Evolutionary conservation across 2,888 invertebrate species (phyloP), one percentile per base, ranked within the genome.

Genomic region (Antheraea assamensis): DNA sequence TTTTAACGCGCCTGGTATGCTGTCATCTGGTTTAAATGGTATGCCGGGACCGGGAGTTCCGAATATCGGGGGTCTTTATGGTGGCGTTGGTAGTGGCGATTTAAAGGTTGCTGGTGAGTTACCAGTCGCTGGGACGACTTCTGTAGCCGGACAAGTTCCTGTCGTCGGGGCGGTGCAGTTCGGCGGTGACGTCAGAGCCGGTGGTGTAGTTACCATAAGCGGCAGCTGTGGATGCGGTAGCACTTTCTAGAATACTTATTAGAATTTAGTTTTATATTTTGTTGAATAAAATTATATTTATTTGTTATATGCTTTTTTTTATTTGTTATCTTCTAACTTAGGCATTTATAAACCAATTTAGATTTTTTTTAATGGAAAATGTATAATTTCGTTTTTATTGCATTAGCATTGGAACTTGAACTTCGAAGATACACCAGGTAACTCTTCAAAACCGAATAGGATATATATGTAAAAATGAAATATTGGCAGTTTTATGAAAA

Each of bases 111-210:
- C 74, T 27, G 87, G 85, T 58, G 80, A 84, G 72, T 68, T 87
- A 74, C 78, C 78, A 27, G 82, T 82, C 17, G 76, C 75, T n/a
- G 87, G 86, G 35, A 74, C 76, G 72, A 83, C 86, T 27, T 71
- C 76, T 24, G 80, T 87, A 58, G 77, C 78, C 55, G 87, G 87
- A 49, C 79, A 81, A 64, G 83, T 87, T 21, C 86, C 86, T 13
- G 82, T 86, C 55, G 72, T 82, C 49, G 86, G 86, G 70, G 80
- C 79, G 27, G 85, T 87, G 2, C 61, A 76, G 52, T 85, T 84
- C 76, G 75, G 74, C 71, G 82, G 83, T 55, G 73, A 71, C n/a
- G 77, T 82, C 47, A 81, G 78, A 5, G 83, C 83, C 61, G 80
- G 77, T 70, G 87, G 86, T 21, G 61, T 73, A 17, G 87, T 86